Percentiles rank a stretch among this genome's conserved stretches.
phyloP scores from a whole-genome alignment of 2,797 vertebrate genomes.

The Sebastes hubbsi region DNA sequence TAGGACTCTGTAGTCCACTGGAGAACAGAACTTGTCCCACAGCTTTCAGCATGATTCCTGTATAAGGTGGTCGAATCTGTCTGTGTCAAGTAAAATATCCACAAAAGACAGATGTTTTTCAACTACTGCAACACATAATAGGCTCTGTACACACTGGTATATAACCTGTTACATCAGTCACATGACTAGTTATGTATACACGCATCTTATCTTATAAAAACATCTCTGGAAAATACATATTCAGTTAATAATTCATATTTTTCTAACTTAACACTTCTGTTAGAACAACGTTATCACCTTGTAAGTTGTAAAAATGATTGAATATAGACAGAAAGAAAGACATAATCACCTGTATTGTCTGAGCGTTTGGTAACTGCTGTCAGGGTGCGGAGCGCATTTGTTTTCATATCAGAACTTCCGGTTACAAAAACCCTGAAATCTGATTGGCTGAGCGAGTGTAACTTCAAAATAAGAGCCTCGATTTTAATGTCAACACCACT shows the following conservation, averaged over 20 bases:
- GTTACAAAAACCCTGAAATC: constrained; percentile 9
- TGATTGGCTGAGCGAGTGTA: constrained; percentile 43
- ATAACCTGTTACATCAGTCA: neutral
- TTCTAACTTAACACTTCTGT: neutral
- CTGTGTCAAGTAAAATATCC: neutral
- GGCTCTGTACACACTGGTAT: neutral
- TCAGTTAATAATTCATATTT: neutral
- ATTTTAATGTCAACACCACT: too few relatives aligned
- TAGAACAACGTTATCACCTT: neutral
- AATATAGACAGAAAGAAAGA: neutral
- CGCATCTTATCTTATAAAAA: neutral
- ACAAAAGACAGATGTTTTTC: neutral
- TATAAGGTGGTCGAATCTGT: neutral
- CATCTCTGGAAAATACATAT: neutral
- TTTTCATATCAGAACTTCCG: constrained; percentile 40
- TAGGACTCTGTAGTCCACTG: constrained; percentile 68
- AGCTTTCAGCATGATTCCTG: constrained; percentile 75
- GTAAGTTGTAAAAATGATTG: neutral
- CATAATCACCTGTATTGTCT: constrained; percentile 1
- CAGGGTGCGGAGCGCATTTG: neutral
- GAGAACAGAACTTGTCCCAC: constrained; percentile 77
- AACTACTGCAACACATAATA: neutral
- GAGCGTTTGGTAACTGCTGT: neutral
- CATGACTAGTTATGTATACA: neutral
- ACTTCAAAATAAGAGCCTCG: constrained; percentile 53